A percentile compares a stretch with the other conserved stretches of the same genome.
These are phyloP conservation scores for Athripsodes cinereus DNA, from an alignment of 2,888 invertebrate genomes.

Conservation along the genomic window DNA sequence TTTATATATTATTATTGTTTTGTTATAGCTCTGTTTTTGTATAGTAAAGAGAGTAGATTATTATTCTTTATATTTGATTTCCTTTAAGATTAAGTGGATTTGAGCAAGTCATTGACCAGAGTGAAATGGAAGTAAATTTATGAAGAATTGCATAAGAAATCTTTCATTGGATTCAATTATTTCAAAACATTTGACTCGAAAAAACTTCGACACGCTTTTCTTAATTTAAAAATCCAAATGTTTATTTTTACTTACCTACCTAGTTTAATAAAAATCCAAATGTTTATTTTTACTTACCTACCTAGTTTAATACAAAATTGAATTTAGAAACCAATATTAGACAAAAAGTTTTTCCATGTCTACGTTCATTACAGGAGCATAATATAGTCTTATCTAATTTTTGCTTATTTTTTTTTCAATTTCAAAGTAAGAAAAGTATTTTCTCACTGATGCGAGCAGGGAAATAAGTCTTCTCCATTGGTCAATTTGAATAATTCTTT, in stretches of 20 bases:
- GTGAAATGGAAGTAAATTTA: neutral
- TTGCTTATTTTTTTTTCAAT: neutral
- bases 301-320: too few species aligned
- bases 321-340: too few species aligned
- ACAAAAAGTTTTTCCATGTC: too few species aligned
- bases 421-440: neutral
- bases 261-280: too few species aligned
- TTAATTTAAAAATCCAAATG: too few species aligned
- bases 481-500: conserved; percentile 26
- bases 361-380: too few species aligned
- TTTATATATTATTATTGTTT: neutral
- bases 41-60: neutral
- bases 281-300: too few species aligned
- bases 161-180: too few species aligned
- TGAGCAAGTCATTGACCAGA: neutral
- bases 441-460: neutral
- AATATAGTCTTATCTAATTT: too few species aligned
- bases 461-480: conserved; percentile 7
- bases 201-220: too few species aligned
- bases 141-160: neutral
- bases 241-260: too few species aligned
- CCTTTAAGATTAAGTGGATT: neutral
- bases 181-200: too few species aligned
- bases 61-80: neutral
- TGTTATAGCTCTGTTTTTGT: neutral